Base-by-base conservation (phyloP, 2,113 vertebrate genomes). In the Diadophis punctatus region DNA sequence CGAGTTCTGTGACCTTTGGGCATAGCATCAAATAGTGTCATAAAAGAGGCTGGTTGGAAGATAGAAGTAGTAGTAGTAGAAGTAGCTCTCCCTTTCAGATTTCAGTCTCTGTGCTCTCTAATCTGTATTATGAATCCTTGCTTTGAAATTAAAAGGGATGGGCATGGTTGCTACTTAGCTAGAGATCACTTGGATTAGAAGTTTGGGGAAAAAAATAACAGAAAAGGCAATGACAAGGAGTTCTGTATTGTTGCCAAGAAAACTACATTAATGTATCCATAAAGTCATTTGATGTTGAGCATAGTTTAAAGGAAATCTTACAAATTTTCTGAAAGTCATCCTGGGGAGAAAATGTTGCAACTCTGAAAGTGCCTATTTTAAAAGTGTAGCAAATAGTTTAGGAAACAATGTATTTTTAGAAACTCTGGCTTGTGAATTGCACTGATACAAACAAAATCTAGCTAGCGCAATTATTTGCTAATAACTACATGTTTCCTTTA, bases 111-210 rank as follows among this genome's bases (percentile, higher is more conserved):
- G 2, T 91, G 60, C 56, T 46, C 43, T 43, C 12, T 91, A 49
- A 87, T 58, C 89, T 88, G 93, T 90, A 94, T 93, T 88, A 63
- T 94, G 94, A 52, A 87, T 91, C 56, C 91, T 91, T 90, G 4
- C 10, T 56, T n/a, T 34, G 25, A 68, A 52, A 8, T 52, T 87
- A 90, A 60, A 89, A 87, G 48, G 12, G 22, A 87, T 46, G 49
- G 68, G n/a, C 68, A 74, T 74, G n/a, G 68, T 74, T 39, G 68
- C n/a, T 53, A 8, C n/a, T 53, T 80, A 34, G n/a, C 4, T 52
- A 27, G 25, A 68, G 52, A 58, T 91, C 53, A 49, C n/a, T 91
- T 91, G 34, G 3, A 22, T 91, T 80, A 43, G 52, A 58, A 87
- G 53, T 74, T 74, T 39, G 12, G 12, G 0, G 4, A 4, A 6